Percentiles rank a stretch among this genome's conserved stretches.
Conservation (phyloP, 2,888 invertebrate species). For the Metopia argyrocephala region DNA sequence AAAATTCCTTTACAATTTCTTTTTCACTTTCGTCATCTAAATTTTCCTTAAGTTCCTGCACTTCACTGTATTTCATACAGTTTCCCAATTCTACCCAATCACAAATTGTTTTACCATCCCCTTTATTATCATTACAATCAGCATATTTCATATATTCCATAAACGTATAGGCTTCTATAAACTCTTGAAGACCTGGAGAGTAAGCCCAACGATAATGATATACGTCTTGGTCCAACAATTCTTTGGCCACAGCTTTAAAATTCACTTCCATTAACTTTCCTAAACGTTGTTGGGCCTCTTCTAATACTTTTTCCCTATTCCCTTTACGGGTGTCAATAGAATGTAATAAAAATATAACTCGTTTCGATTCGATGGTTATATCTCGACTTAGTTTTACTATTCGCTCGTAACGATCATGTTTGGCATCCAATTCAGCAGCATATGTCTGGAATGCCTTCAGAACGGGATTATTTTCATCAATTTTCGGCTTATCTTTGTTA, state of each 20-base stretch:
- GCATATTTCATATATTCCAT: constrained; percentile 81
- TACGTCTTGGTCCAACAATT: constrained; percentile 85
- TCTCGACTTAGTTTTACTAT: constrained; percentile 90
- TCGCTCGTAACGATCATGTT: constrained; percentile 90
- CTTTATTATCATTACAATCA: constrained; percentile 72
- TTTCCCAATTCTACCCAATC: constrained; percentile 81
- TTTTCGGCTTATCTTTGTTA: constrained; percentile 36
- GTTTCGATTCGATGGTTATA: constrained; percentile 93
- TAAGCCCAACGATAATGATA: constrained; percentile 85
- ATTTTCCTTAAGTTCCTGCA: neutral
- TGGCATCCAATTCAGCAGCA: constrained; percentile 84
- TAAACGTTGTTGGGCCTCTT: constrained; percentile 84
- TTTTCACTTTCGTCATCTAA: constrained; percentile 38
- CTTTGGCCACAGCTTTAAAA: constrained; percentile 85
- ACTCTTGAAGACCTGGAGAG: constrained; percentile 86
- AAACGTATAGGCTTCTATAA: constrained; percentile 90
- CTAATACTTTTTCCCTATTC: constrained; percentile 80
- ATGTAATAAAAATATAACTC: constrained; percentile 92
- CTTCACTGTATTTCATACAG: constrained; percentile 79
- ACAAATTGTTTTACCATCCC: constrained; percentile 80
- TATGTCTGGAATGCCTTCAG: constrained; percentile 81
- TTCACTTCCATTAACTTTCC: constrained; percentile 80
- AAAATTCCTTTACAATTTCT: constrained; percentile 48
- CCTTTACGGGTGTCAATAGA: constrained; percentile 82
- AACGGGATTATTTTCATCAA: constrained; percentile 74